These are phyloP conservation scores for Oscarella lobularis DNA, from an alignment of 37 sponge, comb jelly and placozoan genomes.

Conservation along the genomic window DNA sequence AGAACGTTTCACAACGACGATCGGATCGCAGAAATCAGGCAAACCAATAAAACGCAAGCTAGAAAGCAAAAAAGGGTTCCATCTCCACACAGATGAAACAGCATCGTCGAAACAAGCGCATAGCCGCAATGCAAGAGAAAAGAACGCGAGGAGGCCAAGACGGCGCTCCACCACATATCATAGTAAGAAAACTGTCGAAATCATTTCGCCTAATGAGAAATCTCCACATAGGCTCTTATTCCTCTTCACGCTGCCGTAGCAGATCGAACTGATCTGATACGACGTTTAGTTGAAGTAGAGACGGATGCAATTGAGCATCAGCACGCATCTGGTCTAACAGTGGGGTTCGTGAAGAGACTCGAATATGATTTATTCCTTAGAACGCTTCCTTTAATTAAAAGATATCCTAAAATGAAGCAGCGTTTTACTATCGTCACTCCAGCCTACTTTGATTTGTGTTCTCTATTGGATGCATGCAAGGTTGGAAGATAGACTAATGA, in stretches of 20 bases:
- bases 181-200: too few species aligned
- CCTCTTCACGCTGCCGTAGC: neutral
- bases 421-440: constrained; percentile 53
- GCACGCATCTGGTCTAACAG: neutral
- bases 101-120: neutral
- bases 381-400: neutral
- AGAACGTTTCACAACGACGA: constrained; percentile 16
- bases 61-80: too few species aligned
- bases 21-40: constrained; percentile 58
- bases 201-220: too few species aligned
- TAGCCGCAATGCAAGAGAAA: neutral
- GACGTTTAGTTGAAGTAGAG: neutral
- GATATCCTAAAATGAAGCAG: constrained; percentile 26
- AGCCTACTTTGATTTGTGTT: constrained; percentile 40
- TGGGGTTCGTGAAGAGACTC: too few species aligned
- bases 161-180: neutral
- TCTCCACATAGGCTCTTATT: neutral
- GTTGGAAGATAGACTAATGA: neutral
- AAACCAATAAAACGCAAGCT: too few species aligned
- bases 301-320: neutral
- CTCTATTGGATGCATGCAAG: constrained; percentile 47
- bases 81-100: neutral
- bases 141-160: neutral
- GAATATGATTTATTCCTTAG: neutral
- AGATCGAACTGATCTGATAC: neutral